phyloP scores from a whole-genome alignment of 2,797 vertebrate species.

The Varecia variegata region DNA sequence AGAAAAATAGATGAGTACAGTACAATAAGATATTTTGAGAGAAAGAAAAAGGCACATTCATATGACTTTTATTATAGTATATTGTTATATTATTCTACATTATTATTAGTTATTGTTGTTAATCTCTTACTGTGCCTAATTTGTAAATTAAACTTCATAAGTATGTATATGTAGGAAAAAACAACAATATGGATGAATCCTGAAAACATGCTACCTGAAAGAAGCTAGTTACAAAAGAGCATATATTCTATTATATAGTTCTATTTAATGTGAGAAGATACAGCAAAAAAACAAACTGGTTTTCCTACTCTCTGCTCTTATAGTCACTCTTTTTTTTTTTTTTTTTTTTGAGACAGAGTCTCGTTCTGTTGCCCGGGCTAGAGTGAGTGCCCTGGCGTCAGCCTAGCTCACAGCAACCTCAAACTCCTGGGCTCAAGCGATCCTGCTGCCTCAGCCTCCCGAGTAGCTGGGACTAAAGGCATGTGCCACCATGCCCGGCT shows the following conservation, averaged over 20 bases:
- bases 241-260: not conserved
- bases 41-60: not conserved
- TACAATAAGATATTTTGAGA: not conserved
- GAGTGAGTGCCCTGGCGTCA: no score
- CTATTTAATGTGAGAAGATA: not conserved
- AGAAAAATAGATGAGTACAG: not conserved
- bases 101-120: not conserved
- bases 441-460: no score
- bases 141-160: not conserved
- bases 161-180: not conserved
- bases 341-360: no score
- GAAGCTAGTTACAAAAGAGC: not conserved
- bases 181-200: not conserved
- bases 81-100: not conserved
- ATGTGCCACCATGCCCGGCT: no score
- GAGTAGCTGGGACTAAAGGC: no score
- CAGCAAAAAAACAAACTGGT: not conserved
- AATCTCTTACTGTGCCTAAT: not conserved
- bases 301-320: not conserved
- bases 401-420: no score
- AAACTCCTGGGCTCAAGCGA: no score
- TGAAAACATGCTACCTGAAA: slow-evolving; percentile 3
- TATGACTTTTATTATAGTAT: not conserved
- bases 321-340: no score
- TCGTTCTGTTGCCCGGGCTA: no score